phyloP scores from a whole-genome alignment of 2,888 invertebrate species.

The Criorhina ranunculi region DNA sequence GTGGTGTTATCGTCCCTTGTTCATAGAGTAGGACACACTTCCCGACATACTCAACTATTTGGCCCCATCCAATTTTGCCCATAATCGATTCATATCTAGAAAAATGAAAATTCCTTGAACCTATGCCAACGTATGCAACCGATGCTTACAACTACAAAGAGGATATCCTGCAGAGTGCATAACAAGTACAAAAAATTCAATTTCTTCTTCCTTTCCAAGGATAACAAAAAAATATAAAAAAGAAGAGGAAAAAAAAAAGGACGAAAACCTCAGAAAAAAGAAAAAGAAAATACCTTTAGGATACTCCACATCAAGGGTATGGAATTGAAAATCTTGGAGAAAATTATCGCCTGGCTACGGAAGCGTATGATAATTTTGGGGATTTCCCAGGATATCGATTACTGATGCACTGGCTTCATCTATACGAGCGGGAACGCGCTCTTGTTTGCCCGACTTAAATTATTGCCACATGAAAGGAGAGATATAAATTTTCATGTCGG shows the following conservation, averaged over 20 bases:
- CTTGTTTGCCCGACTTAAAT: slow-evolving; percentile 71
- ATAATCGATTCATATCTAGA: slow-evolving; percentile 74
- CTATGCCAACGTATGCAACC: slow-evolving; percentile 68
- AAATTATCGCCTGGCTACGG: slow-evolving; percentile 69
- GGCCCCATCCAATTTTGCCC: slow-evolving; percentile 43
- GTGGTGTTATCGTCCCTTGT: slow-evolving; percentile 69
- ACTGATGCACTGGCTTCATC: slow-evolving; percentile 55
- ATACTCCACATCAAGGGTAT: slow-evolving; percentile 26
- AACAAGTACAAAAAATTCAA: slow-evolving; percentile 62
- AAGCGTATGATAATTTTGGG: slow-evolving; percentile 75
- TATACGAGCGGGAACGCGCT: slow-evolving; percentile 18
- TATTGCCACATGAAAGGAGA: slow-evolving; percentile 75
- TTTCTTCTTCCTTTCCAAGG: slow-evolving; percentile 45
- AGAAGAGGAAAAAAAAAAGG: slow-evolving; percentile 19
- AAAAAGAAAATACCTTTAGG: slow-evolving; percentile 20
- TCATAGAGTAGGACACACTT: slow-evolving; percentile 32
- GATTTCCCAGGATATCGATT: slow-evolving; percentile 76
- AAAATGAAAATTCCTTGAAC: slow-evolving; percentile 76
- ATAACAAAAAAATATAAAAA: slow-evolving; percentile 30
- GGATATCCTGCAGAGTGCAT: slow-evolving; percentile 73
- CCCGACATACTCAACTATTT: not conserved
- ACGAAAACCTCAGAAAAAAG: slow-evolving; percentile 21
- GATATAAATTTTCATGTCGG: slow-evolving; percentile 72
- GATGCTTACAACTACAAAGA: slow-evolving; percentile 56
- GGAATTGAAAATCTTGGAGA: slow-evolving; percentile 71